Percentiles rank a stretch among this genome's conserved stretches.
phyloP scores from a whole-genome alignment of 1,140 invertebrate species.

The Leptoteleia sp. region DNA sequence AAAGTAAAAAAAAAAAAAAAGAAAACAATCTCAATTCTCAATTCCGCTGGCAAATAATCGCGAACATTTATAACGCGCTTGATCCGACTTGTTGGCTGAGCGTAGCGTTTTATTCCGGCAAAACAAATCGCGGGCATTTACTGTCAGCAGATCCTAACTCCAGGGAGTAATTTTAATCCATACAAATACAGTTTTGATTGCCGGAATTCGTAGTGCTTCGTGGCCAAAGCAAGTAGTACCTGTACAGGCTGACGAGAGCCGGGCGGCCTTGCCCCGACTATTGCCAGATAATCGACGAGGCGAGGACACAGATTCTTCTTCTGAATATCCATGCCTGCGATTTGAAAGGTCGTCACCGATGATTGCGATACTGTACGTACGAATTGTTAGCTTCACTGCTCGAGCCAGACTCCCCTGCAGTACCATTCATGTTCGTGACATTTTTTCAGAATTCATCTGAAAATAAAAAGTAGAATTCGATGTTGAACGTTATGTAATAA shows the following conservation, averaged over 20 bases:
- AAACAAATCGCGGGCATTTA: slow-evolving; percentile 7
- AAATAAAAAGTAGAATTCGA: not conserved
- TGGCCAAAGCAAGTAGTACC: slow-evolving; percentile 17
- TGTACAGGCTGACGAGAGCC: slow-evolving; percentile 83
- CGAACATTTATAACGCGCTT: slow-evolving; percentile 1
- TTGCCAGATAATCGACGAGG: slow-evolving; percentile 96
- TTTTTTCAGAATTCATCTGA: slow-evolving; percentile 36
- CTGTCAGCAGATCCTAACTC: not conserved
- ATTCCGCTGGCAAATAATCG: not conserved
- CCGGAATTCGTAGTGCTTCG: not conserved
- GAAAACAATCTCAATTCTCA: not conserved
- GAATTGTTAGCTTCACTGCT: slow-evolving; percentile 43
- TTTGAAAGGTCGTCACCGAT: slow-evolving; percentile 75
- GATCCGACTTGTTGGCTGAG: not conserved
- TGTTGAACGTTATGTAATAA: not conserved
- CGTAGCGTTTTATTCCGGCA: not conserved
- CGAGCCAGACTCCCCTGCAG: slow-evolving; percentile 31
- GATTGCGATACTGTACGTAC: slow-evolving; percentile 47
- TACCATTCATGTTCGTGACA: slow-evolving; percentile 58
- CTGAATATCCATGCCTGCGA: slow-evolving; percentile 84
- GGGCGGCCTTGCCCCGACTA: slow-evolving; percentile 90
- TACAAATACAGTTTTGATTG: slow-evolving; percentile 3
- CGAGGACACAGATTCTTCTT: slow-evolving; percentile 91
- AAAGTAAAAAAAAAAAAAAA: slow-evolving; percentile 6
- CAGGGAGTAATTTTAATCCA: not conserved